phyloP scores from a whole-genome alignment of 1,140 invertebrate genomes.

The Drosophila chauvacae region DNA sequence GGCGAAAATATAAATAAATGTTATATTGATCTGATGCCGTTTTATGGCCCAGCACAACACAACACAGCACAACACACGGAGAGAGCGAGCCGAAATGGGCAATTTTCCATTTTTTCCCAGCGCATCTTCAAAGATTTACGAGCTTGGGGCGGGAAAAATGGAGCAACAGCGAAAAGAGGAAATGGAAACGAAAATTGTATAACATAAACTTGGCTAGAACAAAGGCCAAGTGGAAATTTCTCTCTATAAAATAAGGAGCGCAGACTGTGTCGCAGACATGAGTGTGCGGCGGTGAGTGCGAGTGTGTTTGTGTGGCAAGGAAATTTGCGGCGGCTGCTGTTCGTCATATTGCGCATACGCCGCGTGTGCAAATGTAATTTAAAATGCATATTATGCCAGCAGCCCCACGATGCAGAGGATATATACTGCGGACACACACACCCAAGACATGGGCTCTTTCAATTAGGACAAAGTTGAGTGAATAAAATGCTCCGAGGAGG shows the following conservation, averaged over 20 bases:
- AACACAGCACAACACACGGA: neutral
- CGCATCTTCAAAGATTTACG: slow-evolving; percentile 68
- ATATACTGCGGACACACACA: neutral
- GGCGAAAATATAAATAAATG: slow-evolving; percentile 74
- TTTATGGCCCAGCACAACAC: slow-evolving; percentile 36
- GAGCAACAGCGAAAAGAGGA: slow-evolving; percentile 20
- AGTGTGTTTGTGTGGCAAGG: slow-evolving; percentile 22
- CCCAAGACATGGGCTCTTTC: slow-evolving; percentile 28
- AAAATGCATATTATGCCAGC: slow-evolving; percentile 62
- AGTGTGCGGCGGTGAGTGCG: neutral
- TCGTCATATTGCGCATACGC: slow-evolving; percentile 70
- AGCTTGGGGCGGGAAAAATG: slow-evolving; percentile 47
- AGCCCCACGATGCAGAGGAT: slow-evolving; percentile 20
- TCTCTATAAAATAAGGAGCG: slow-evolving; percentile 14
- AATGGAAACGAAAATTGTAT: slow-evolving; percentile 51
- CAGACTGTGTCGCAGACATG: slow-evolving; percentile 15
- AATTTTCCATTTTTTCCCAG: slow-evolving; percentile 73
- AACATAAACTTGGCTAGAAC: slow-evolving; percentile 70
- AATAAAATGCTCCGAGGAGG: slow-evolving; percentile 2
- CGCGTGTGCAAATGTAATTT: slow-evolving; percentile 60
- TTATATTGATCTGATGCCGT: slow-evolving; percentile 71
- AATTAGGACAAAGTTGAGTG: slow-evolving; percentile 27
- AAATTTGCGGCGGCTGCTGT: slow-evolving; percentile 57
- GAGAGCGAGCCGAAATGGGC: slow-evolving; percentile 57
- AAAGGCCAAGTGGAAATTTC: slow-evolving; percentile 55